A percentile compares a stretch with the other conserved stretches of the same genome.
Conservation (phyloP, 2,888 invertebrate species). For the Orthonychiurus folsomi region DNA sequence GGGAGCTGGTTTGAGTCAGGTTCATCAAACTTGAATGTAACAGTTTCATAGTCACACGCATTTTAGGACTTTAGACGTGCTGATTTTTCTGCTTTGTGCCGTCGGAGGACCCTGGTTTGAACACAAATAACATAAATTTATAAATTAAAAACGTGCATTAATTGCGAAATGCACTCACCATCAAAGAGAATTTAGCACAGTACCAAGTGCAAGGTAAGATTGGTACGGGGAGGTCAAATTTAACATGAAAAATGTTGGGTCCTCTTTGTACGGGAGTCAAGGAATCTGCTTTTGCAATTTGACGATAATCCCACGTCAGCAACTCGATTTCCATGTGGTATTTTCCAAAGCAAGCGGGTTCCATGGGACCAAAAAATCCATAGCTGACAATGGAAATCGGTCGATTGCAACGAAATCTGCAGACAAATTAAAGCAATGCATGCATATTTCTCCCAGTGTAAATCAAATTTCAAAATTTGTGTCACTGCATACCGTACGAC, state of each 20-base stretch:
- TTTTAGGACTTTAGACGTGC: not conserved
- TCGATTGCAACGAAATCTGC: conserved; percentile 8
- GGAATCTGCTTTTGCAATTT: not conserved
- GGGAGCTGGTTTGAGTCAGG: conserved; percentile 10
- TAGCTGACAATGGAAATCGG: conserved; percentile 7
- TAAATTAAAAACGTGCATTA: not conserved
- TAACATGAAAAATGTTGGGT: conserved; percentile 10
- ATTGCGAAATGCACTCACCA: conserved; percentile 8
- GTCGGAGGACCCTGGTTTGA: conserved; percentile 14
- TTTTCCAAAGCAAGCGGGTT: conserved; percentile 2
- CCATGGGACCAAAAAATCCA: conserved; percentile 11
- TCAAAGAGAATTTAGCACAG: conserved; percentile 10
- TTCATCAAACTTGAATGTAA: conserved; percentile 7
- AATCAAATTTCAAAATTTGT: no score
- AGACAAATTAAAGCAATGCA: no score
- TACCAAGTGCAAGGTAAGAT: conserved; percentile 14
- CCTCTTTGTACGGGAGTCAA: conserved; percentile 5
- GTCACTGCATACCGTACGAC: conserved; percentile 12
- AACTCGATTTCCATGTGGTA: conserved; percentile 13
- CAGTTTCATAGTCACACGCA: conserved; percentile 6
- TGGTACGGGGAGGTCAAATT: conserved; percentile 5
- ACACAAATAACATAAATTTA: no score
- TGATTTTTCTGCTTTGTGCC: conserved; percentile 3
- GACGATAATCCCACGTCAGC: not conserved
- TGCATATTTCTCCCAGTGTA: no score